Base-by-base conservation (phyloP, 2,888 invertebrate genomes). In the Octonoba sinensis region DNA sequence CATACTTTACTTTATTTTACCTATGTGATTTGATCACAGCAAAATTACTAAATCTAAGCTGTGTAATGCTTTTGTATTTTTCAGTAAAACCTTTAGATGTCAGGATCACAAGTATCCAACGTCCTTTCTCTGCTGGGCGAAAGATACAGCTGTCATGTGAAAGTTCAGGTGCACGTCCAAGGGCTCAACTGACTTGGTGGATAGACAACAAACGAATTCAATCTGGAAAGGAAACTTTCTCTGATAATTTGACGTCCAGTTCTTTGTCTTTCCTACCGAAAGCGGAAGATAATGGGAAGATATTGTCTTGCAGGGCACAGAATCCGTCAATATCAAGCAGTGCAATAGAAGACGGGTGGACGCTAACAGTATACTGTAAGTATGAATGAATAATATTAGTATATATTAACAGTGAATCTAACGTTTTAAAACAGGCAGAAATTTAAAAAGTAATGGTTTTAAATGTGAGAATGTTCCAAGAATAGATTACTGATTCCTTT, bases 261-360 rank as follows among this genome's bases (percentile, higher is more conserved):
- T 83, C 83, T 24, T 75, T 86, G n/a, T 83, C 78, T 18, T 86
- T 85, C 64, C 75, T 77, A 46, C 85, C 86, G 4, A 83, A 84
- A 51, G 85, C 84, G 44, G 85, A 86, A 22, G 86, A 86, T 76
- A 85, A 86, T 76, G 86, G 86, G 56, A 86, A 86, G 74, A 83
- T 83, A 49, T 71, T 86, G 69, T 85, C 86, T 27, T 86, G 86
- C 67, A 83, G 85, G 57, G 86, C 86, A n/a, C 86, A 86, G 60
- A 86, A 86, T 71, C 85, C 85, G 12, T 77, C 84, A 4, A 82
- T 86, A 57, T 79, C 84, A 27, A 84, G 85, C 56, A 85, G 86
- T 51, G 85, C 85, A 44, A 83, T 86, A 11, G 86, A 86, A 76
- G 86, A 86, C 62, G 84, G 85, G 16, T 85, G 86, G 84, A 86